Percentiles rank a stretch among this genome's conserved stretches.
These are phyloP conservation scores for Aplocera efformata DNA, from an alignment of 2,888 invertebrate species.

Conservation along the genomic window DNA sequence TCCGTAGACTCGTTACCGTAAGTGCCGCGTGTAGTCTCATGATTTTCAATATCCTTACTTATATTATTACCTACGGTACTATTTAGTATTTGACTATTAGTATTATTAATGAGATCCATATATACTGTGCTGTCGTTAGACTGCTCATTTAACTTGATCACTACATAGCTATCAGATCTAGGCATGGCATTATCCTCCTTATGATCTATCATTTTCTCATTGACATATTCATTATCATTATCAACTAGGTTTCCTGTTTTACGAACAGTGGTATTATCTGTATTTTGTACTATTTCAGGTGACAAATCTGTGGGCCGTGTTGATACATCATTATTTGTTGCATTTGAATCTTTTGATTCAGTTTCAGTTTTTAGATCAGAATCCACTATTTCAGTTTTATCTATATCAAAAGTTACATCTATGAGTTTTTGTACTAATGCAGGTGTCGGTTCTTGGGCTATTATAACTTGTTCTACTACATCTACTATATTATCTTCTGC, in stretches of 20 bases:
- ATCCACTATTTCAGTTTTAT: neutral
- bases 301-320: slow-evolving; percentile 37
- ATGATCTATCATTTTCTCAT: slow-evolving; percentile 26
- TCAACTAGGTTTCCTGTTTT: slow-evolving; percentile 26
- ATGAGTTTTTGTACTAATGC: slow-evolving; percentile 51
- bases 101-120: slow-evolving; percentile 65
- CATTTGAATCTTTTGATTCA: slow-evolving; percentile 13
- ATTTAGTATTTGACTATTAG: slow-evolving; percentile 46
- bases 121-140: slow-evolving; percentile 50
- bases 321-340: slow-evolving; percentile 29
- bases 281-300: slow-evolving; percentile 69
- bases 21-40: slow-evolving; percentile 25
- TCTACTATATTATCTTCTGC: slow-evolving; percentile 20
- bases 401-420: slow-evolving; percentile 19
- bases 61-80: slow-evolving; percentile 33
- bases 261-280: slow-evolving; percentile 31
- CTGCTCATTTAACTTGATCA: slow-evolving; percentile 28
- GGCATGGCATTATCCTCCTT: slow-evolving; percentile 22
- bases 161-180: slow-evolving; percentile 39
- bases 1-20: slow-evolving; percentile 63
- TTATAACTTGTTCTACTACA: slow-evolving; percentile 14
- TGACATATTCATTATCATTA: slow-evolving; percentile 26
- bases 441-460: slow-evolving; percentile 36
- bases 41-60: slow-evolving; percentile 33
- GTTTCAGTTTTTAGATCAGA: neutral